A percentile compares a stretch with the other conserved stretches of the same genome.
These are phyloP conservation scores for Andrena haemorrhoa DNA, from an alignment of 2,888 invertebrate genomes.

Conservation along the genomic window DNA sequence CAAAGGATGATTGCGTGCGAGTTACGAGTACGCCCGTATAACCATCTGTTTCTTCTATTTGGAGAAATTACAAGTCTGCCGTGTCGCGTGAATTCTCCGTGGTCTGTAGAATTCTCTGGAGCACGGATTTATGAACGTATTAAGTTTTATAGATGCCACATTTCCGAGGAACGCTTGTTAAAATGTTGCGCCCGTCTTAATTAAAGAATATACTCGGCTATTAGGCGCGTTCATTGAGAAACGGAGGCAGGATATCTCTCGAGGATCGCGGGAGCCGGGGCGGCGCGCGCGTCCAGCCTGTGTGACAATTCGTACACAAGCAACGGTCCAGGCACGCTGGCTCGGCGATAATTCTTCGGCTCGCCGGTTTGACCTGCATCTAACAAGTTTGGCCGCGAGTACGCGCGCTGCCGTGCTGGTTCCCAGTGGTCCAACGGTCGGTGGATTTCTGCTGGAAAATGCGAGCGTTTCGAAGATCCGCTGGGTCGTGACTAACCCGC, in stretches of 20 bases:
- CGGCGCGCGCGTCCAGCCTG: not conserved
- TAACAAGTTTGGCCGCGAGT: conserved; percentile 46
- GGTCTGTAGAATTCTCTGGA: not conserved
- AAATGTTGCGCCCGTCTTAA: conserved; percentile 30
- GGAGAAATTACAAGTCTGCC: too few species aligned
- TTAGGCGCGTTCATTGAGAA: conserved; percentile 15
- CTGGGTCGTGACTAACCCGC: not conserved
- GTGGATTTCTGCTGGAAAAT: conserved; percentile 2
- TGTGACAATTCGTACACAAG: conserved; percentile 36
- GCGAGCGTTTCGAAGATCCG: not conserved
- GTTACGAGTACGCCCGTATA: too few species aligned
- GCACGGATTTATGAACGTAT: conserved; percentile 38
- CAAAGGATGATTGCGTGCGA: too few species aligned
- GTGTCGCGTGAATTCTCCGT: too few species aligned
- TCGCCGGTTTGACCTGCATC: conserved; percentile 43
- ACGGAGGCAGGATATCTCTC: conserved; percentile 13
- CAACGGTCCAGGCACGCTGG: conserved; percentile 9
- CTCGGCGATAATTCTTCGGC: conserved; percentile 37
- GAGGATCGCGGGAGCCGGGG: too few species aligned
- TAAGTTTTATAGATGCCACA: conserved; percentile 30
- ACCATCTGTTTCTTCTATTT: too few species aligned
- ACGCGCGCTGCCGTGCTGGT: conserved; percentile 30
- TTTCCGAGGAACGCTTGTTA: conserved; percentile 10
- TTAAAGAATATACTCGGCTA: conserved; percentile 30
- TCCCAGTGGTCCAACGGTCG: conserved; percentile 29